Evolutionary conservation across 2,113 vertebrate genomes (phyloP).

Genomic region (Cranoglanis bouderius): DNA sequence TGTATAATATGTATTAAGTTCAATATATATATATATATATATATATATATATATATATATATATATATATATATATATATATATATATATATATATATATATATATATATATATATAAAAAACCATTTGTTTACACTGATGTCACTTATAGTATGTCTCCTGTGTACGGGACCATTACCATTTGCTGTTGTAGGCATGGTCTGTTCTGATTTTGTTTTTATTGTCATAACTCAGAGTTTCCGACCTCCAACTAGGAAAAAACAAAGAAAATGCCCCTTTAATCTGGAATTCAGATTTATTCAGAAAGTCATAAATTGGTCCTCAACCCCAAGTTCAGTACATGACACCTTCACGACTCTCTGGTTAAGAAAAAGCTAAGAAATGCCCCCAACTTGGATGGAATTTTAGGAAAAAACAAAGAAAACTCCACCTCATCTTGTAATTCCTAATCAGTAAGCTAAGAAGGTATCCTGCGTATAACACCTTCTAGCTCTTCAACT

Average conservation of each 20-base stretch:
- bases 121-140: not conserved
- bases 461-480: not conserved
- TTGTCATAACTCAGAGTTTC: not conserved
- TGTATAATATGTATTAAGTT: not conserved
- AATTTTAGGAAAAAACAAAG: not conserved
- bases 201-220: not conserved
- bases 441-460: not conserved
- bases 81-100: too few species aligned
- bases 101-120: too few species aligned
- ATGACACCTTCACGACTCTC: not conserved
- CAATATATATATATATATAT: not conserved
- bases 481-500: not conserved
- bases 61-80: too few species aligned
- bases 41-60: too few species aligned
- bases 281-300: not conserved
- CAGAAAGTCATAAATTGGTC: not conserved
- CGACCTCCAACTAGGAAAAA: not conserved
- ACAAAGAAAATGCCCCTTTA: not conserved
- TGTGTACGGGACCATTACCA: not conserved
- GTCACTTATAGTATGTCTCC: not conserved
- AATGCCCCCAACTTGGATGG: not conserved
- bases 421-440: not conserved
- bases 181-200: not conserved
- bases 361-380: not conserved
- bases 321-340: not conserved